Evolutionary conservation across 2,113 vertebrate genomes (phyloP).

Genomic region (Alligator mississippiensis): DNA sequence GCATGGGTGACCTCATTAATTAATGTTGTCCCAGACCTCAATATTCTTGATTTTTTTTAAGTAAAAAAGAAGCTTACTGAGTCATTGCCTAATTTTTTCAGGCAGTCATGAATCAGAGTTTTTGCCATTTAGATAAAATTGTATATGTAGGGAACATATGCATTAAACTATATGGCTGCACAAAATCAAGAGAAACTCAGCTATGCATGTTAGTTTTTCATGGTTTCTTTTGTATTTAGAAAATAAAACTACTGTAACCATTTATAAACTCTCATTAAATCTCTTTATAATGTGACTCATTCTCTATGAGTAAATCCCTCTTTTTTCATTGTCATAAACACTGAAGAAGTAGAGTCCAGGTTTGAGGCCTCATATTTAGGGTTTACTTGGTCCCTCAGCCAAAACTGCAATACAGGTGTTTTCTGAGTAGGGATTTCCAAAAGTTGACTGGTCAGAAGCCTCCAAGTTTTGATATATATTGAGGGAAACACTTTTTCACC

Average conservation of each 20-base stretch:
- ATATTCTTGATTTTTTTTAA: neutral
- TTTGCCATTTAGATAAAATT: slow-evolving; percentile 23
- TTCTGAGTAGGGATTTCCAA: slow-evolving; percentile 43
- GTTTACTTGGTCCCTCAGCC: slow-evolving; percentile 63
- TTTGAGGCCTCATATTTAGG: neutral
- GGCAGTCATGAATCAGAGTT: slow-evolving; percentile 11
- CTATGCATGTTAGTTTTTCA: slow-evolving; percentile 15
- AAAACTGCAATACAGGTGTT: slow-evolving; percentile 57
- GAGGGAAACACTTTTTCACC: slow-evolving; percentile 10
- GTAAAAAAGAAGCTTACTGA: neutral
- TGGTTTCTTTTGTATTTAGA: slow-evolving; percentile 50
- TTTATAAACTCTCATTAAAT: slow-evolving; percentile 73
- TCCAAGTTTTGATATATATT: slow-evolving; percentile 15
- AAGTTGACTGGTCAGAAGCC: slow-evolving; percentile 37
- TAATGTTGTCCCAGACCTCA: slow-evolving; percentile 17
- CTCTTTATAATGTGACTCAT: slow-evolving; percentile 69
- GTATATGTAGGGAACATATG: neutral
- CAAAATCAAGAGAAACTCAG: slow-evolving; percentile 28
- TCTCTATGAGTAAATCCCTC: slow-evolving; percentile 66
- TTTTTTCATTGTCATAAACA: slow-evolving; percentile 65
- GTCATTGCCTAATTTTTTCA: neutral
- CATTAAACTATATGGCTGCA: neutral
- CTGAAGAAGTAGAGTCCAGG: slow-evolving; percentile 69
- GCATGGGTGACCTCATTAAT: neutral
- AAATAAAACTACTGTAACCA: slow-evolving; percentile 70